Conservation (phyloP, 2,797 vertebrate species). For the Anisognathus igniventris region DNA sequence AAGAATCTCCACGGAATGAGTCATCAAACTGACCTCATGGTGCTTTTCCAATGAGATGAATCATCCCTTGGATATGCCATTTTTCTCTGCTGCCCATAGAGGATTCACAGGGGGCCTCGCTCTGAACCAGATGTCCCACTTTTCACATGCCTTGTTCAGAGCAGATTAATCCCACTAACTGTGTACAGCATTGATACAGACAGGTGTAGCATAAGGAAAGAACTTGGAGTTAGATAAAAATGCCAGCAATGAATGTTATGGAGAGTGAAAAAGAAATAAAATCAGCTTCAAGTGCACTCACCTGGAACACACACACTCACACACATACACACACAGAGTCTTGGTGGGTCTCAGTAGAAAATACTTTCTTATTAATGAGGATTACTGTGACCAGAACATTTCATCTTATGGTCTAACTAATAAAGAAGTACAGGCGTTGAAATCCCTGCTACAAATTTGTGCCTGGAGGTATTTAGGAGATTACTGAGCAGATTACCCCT, state of each 20-base stretch:
- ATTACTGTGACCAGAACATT: constrained; percentile 27
- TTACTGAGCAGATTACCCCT: constrained; percentile 20
- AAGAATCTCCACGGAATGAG: background rate
- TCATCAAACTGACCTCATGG: background rate
- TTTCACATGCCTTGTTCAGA: background rate
- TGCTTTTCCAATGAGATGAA: background rate
- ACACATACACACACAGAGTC: background rate
- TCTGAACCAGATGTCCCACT: background rate
- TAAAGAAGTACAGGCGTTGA: background rate
- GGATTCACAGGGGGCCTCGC: background rate
- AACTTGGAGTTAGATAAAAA: background rate
- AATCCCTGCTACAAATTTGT: constrained; percentile 19
- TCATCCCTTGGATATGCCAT: background rate
- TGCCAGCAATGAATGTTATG: background rate
- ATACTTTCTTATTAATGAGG: constrained; percentile 19
- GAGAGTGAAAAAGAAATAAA: background rate
- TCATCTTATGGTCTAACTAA: background rate
- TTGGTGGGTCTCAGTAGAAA: background rate
- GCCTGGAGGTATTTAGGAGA: constrained; percentile 25
- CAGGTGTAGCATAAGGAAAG: fast-evolving
- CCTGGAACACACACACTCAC: background rate
- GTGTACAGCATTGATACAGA: background rate
- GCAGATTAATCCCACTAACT: background rate
- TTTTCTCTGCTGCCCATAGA: background rate
- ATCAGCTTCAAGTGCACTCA: background rate